phyloP scores from a whole-genome alignment of 2,113 vertebrate species.

The Okapia johnstoni region DNA sequence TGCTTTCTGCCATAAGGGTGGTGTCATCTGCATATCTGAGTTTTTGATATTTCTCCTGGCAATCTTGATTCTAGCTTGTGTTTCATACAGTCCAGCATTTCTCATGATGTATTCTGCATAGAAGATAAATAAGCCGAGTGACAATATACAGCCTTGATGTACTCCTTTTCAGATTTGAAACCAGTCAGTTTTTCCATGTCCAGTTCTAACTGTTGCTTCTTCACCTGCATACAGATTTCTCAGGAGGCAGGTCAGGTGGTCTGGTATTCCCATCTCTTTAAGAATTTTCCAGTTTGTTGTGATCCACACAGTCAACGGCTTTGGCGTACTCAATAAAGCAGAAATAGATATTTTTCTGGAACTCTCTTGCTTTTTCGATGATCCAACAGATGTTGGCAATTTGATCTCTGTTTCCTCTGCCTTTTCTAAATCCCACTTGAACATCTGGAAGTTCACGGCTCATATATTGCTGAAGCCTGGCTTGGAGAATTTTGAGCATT shows the following conservation, averaged over 20 bases:
- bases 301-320: background rate
- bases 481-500: background rate
- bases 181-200: background rate
- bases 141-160: background rate
- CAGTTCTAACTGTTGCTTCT: background rate
- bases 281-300: background rate
- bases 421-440: background rate
- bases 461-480: background rate
- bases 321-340: background rate
- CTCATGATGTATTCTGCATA: background rate
- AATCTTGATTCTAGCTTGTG: background rate
- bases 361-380: background rate
- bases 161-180: background rate
- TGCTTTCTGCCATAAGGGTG: background rate
- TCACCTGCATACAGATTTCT: background rate
- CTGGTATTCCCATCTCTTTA: background rate
- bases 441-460: background rate
- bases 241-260: background rate
- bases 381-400: background rate
- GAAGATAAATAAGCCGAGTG: background rate
- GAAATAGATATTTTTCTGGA: background rate
- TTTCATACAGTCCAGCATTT: background rate
- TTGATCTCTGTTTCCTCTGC: background rate
- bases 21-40: background rate
- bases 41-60: background rate